Evolutionary conservation across 2,113 vertebrate genomes (phyloP).

Genomic region (Caloenas nicobarica): DNA sequence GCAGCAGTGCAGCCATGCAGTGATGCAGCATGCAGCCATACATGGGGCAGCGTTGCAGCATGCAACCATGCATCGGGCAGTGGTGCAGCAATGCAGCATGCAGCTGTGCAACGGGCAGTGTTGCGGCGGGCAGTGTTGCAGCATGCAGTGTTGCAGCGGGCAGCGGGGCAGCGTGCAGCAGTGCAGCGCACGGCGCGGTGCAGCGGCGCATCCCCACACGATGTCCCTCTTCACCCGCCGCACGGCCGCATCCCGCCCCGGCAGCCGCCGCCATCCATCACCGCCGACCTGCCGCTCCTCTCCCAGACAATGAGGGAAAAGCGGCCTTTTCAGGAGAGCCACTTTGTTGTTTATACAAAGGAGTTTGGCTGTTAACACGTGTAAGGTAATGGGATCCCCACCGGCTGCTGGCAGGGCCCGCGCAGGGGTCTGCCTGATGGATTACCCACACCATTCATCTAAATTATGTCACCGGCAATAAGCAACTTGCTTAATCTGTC

Average conservation of each 20-base stretch:
- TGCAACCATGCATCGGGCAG: too few species aligned
- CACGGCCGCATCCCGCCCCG: slow-evolving; percentile 34
- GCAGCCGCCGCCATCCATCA: slow-evolving; percentile 79
- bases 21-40: too few species aligned
- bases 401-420: slow-evolving; percentile 66
- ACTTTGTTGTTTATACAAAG: slow-evolving; percentile 82
- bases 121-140: too few species aligned
- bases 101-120: too few species aligned
- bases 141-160: not conserved
- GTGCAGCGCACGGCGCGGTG: not conserved
- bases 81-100: too few species aligned
- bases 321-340: slow-evolving; percentile 67
- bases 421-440: slow-evolving; percentile 75
- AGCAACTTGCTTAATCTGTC: slow-evolving; percentile 78
- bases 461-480: slow-evolving; percentile 85
- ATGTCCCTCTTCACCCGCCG: slow-evolving; percentile 82
- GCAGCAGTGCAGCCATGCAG: too few species aligned
- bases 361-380: slow-evolving; percentile 82
- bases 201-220: slow-evolving; percentile 70
- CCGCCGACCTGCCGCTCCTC: slow-evolving; percentile 64
- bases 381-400: slow-evolving; percentile 81
- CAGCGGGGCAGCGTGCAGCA: not conserved
- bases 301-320: slow-evolving; percentile 70
- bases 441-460: slow-evolving; percentile 86
- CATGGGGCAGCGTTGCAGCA: too few species aligned